Base-by-base conservation (phyloP, 2,888 invertebrate species). In the Pseudanteris insignis region DNA sequence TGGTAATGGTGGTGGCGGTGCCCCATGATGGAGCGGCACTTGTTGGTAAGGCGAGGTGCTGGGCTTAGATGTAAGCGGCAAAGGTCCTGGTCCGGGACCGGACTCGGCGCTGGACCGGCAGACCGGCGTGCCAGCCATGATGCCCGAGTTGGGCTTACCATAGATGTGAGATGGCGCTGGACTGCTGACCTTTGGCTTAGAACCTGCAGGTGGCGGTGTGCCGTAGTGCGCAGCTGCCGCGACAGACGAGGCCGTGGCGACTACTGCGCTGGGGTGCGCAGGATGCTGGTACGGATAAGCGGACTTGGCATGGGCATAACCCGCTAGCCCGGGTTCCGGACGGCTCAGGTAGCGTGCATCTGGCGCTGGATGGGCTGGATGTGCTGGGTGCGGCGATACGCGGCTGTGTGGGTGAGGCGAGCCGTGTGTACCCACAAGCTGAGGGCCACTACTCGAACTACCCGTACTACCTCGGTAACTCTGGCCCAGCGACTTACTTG, bases 101-200 rank as follows among this genome's bases (percentile, higher is more conserved):
- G 66, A 62, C 41, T 81, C 82, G 63, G 81, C 81, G 37, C 9
- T 43, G 25, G 81, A 76, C 12, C 84, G 80, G 65, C 83, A 82
- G 2, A 84, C 81, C 11, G 86, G 85, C 24, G 84, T 84, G 3
- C 85, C 84, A 28, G 84, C 81, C 62, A 83, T 83, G 47, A 85
- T 85, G 9, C 86, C 86, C 28, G 85, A 83, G 25, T 81, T 82
- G 62, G 75, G 78, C 63, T 89, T 90, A 36, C 89, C 89, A 75
- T 90, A 90, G 60, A 90, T 87, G 73, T 89, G 89, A 41, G 86
- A 88, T 33, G 90, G 90, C 48, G 90, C 89, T 1, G 90, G 90
- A 74, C 89, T 89, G 70, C 89, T 89, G 33, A 90, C 90, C 70
- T 78, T 65, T 73, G 83, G 63, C 79, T 82, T 64, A 77, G 84